A percentile compares a stretch with the other conserved stretches of the same genome.
Conservation (phyloP, 2,888 invertebrate genomes). For the Prionchulus punctatus region DNA sequence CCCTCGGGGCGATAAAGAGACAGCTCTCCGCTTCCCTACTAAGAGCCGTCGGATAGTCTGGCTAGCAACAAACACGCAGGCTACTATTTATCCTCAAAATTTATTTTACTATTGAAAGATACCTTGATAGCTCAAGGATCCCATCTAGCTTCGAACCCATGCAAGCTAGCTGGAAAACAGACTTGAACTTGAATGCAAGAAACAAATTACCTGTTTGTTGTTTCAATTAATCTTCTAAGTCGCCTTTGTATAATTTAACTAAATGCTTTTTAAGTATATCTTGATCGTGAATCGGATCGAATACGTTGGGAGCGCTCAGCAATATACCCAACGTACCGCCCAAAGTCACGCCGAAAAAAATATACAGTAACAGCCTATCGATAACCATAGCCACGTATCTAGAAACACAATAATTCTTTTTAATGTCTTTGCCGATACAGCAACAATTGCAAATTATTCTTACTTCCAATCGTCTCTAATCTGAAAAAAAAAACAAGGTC, state of each 20-base stretch:
- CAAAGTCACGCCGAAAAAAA: slow-evolving; percentile 38
- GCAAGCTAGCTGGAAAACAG: too few relatives aligned
- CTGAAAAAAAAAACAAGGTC: slow-evolving; percentile 2
- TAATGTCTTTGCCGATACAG: not conserved
- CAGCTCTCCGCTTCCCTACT: too few relatives aligned
- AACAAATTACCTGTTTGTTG: too few relatives aligned
- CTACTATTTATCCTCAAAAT: too few relatives aligned
- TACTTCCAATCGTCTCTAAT: slow-evolving; percentile 3
- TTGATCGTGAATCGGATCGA: slow-evolving; percentile 20
- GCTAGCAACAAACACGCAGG: too few relatives aligned
- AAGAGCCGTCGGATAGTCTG: too few relatives aligned
- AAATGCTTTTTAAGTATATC: not conserved
- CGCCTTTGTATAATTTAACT: not conserved
- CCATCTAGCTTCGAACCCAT: too few relatives aligned
- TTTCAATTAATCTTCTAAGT: not conserved
- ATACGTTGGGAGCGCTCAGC: slow-evolving; percentile 36
- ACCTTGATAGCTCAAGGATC: too few relatives aligned
- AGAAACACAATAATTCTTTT: too few relatives aligned
- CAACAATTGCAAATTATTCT: not conserved
- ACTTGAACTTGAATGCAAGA: too few relatives aligned
- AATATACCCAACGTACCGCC: slow-evolving; percentile 36
- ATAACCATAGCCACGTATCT: slow-evolving; percentile 40
- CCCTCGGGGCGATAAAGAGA: too few relatives aligned
- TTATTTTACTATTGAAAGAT: too few relatives aligned
- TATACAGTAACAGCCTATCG: slow-evolving; percentile 38